Evolutionary conservation across 2,888 invertebrate genomes (phyloP).

Genomic region (Apamea anceps): DNA sequence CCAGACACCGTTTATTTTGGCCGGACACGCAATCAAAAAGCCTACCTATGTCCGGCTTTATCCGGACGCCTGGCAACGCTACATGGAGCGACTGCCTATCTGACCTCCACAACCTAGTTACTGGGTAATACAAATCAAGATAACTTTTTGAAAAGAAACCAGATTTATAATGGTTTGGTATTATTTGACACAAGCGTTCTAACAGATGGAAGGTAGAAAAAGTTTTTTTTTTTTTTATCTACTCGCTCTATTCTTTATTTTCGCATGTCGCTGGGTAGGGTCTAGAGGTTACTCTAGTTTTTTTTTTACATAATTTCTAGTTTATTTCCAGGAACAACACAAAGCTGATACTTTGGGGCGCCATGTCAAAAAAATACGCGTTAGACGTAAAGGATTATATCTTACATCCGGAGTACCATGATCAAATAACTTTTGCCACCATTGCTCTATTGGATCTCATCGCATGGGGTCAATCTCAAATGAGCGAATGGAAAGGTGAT

Average conservation of each 20-base stretch:
- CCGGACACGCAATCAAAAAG: too few relatives aligned
- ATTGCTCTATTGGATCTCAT: conserved; percentile 76
- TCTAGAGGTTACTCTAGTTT: too few relatives aligned
- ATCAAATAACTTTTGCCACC: conserved; percentile 72
- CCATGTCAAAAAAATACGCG: conserved; percentile 64
- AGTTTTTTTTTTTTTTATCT: not conserved
- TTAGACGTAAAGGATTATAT: conserved; percentile 75
- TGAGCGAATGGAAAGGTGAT: conserved; percentile 65
- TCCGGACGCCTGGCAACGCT: too few relatives aligned
- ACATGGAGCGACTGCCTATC: too few relatives aligned
- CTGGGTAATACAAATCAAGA: too few relatives aligned
- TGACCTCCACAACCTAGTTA: too few relatives aligned
- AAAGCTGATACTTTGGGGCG: conserved; percentile 77
- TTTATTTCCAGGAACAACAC: conserved; percentile 76
- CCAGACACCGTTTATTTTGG: too few relatives aligned
- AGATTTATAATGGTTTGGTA: too few relatives aligned
- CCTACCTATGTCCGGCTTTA: too few relatives aligned
- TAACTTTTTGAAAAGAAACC: too few relatives aligned
- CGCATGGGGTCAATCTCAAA: conserved; percentile 61
- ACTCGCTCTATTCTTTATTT: not conserved
- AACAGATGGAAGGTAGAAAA: not conserved
- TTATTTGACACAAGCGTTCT: not conserved
- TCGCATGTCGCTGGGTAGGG: not conserved
- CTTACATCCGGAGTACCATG: conserved; percentile 77
- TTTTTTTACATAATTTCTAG: not conserved